Evolutionary conservation across 2,888 invertebrate species (phyloP).

Genomic region (Gnatocerus cornutus): DNA sequence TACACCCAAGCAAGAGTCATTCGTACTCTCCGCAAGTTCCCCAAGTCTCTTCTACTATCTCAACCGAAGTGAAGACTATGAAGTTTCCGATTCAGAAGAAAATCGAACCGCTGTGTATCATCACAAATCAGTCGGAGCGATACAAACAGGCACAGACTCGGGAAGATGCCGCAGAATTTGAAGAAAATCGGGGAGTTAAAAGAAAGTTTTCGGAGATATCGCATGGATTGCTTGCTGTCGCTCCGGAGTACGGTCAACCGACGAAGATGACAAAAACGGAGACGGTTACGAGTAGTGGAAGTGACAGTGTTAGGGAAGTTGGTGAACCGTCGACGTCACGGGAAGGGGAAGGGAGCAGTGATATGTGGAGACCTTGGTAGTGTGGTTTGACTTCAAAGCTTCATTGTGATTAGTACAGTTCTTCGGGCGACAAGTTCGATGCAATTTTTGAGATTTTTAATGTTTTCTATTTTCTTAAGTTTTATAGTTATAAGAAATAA

Average conservation of each 20-base stretch:
- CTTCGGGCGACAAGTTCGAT: slow-evolving; percentile 1
- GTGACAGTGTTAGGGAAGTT: slow-evolving; percentile 15
- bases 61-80: slow-evolving; percentile 64
- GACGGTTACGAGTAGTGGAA: neutral
- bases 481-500: slow-evolving; percentile 2
- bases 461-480: slow-evolving; percentile 17
- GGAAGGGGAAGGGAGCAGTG: slow-evolving; percentile 59
- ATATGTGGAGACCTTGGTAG: slow-evolving; percentile 71
- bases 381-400: slow-evolving; percentile 55
- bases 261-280: slow-evolving; percentile 58
- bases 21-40: slow-evolving; percentile 58
- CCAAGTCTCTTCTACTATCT: slow-evolving; percentile 61
- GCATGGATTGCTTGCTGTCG: slow-evolving; percentile 59
- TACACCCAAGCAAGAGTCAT: slow-evolving; percentile 55
- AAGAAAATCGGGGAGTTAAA: slow-evolving; percentile 66
- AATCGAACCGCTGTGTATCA: slow-evolving; percentile 66
- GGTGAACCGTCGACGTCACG: slow-evolving; percentile 20
- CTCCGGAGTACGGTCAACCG: slow-evolving; percentile 52
- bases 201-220: slow-evolving; percentile 61
- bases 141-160: slow-evolving; percentile 66
- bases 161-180: slow-evolving; percentile 64
- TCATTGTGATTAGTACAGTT: slow-evolving; percentile 48
- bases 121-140: slow-evolving; percentile 68
- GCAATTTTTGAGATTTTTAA: slow-evolving; percentile 27
- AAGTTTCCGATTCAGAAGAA: slow-evolving; percentile 66